Evolutionary conservation across 1,140 invertebrate species (phyloP).

Genomic region (Gryllus bimaculatus): DNA sequence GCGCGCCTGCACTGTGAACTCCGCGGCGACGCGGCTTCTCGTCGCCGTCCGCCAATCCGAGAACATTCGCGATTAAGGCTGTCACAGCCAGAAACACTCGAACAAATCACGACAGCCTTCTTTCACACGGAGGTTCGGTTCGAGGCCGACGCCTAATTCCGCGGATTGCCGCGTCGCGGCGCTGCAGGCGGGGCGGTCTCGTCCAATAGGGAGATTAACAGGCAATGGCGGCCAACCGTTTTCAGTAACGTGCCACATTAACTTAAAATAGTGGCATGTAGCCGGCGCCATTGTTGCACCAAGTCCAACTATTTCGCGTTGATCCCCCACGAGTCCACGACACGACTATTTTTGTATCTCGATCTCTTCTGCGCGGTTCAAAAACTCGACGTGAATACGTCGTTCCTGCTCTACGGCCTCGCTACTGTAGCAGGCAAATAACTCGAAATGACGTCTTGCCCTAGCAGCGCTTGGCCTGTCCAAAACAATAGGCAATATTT

Average conservation of each 20-base stretch:
- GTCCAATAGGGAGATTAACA: background rate
- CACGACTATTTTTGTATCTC: too few relatives aligned
- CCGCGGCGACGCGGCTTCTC: background rate
- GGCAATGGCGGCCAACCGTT: background rate
- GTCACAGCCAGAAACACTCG: background rate
- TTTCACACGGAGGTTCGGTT: background rate
- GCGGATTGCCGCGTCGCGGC: too few relatives aligned
- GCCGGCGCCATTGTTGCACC: background rate
- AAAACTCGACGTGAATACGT: too few relatives aligned
- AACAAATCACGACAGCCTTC: conserved; percentile 3
- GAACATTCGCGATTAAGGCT: background rate
- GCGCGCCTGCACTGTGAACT: too few relatives aligned
- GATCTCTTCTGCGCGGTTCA: too few relatives aligned
- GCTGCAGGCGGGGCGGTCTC: background rate
- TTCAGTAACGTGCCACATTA: conserved; percentile 4
- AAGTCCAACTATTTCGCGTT: background rate
- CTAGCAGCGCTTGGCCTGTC: too few relatives aligned
- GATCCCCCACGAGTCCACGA: background rate
- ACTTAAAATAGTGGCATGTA: background rate
- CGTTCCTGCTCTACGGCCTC: too few relatives aligned
- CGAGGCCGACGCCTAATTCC: background rate
- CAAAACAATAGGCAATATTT: too few relatives aligned
- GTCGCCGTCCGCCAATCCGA: background rate
- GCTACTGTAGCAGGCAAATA: too few relatives aligned
- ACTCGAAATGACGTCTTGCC: too few relatives aligned